Evolutionary conservation across 2,888 invertebrate genomes (phyloP), one percentile per base, ranked within the genome.

Genomic region (Alviniconcha strummeri): DNA sequence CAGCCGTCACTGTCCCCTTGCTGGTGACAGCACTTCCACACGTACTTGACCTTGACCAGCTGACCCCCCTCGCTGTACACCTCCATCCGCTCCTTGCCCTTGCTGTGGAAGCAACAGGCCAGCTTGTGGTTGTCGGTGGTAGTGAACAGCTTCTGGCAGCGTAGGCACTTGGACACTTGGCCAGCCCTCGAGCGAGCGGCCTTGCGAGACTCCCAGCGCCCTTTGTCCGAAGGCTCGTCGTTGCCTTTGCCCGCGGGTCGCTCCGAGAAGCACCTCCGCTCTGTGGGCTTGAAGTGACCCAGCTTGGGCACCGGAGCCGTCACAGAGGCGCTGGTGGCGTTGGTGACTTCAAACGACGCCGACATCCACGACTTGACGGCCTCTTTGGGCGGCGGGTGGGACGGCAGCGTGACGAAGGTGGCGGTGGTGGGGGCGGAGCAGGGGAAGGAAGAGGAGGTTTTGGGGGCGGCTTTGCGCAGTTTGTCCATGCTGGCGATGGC

Each of bases 21-120:
- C 81, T 90, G 89, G 80, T 90, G 88, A 83, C 93, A 93, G 85
- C 92, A 93, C 80, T 91, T 90, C 93, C 92, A 92, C 6, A 91
- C 86, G 83, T 90, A 91, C 9, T 88, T 84, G 7, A 92, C 91
- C 71, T 88, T 89, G 11, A 90, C 83, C 56, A 93, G 85, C 82
- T 89, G 90, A 15, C 92, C 93, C 5, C 89, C 86, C 36, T 87
- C 89, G 56, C 88, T 90, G 87, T 91, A 91, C 80, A 91, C 90
- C 83, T 92, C 92, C 64, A 91, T 86, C 80, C 91, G 85, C 77
- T 90, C 90, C 85, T 92, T 91, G 7, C 88, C 90, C 83, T 92
- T 90, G 4, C 90, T 89, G 87, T 93, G 93, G 85, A 89, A 92
- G 60, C 89, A 88, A 85, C 93, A 92, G 0, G 92, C 89, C 84